Evolutionary conservation across 2,888 invertebrate species (phyloP).

Genomic region (Camptogramma bilineatum): DNA sequence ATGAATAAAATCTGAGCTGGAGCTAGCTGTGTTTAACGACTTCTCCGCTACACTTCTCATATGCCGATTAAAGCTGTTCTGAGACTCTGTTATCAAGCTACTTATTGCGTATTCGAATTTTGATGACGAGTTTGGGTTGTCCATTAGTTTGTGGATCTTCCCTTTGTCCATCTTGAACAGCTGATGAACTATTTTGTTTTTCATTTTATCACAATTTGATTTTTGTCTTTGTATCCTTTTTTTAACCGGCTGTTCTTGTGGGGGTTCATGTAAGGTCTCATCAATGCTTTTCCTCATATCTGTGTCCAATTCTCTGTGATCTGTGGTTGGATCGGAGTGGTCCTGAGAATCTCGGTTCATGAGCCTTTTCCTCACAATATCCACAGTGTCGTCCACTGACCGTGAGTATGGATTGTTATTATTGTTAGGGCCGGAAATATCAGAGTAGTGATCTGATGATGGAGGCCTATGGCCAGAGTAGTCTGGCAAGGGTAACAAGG

Average conservation of each 20-base stretch:
- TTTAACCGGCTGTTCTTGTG: conserved; percentile 61
- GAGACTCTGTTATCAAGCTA: conserved; percentile 80
- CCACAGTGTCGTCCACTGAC: conserved; percentile 78
- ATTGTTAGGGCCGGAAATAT: conserved; percentile 65
- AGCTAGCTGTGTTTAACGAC: conserved; percentile 61
- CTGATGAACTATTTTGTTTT: conserved; percentile 80
- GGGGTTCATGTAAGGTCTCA: conserved; percentile 42
- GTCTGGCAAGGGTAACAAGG: conserved; percentile 50
- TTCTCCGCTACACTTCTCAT: conserved; percentile 79
- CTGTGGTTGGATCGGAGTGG: conserved; percentile 46
- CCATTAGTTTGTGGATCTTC: conserved; percentile 79
- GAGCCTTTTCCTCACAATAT: conserved; percentile 71
- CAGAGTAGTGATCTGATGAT: conserved; percentile 76
- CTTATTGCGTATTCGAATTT: conserved; percentile 83
- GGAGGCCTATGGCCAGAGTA: conserved; percentile 77
- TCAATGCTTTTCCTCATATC: conserved; percentile 43
- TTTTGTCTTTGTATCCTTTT: conserved; percentile 61
- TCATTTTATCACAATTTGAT: conserved; percentile 75
- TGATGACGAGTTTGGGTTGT: conserved; percentile 79
- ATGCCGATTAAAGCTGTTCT: conserved; percentile 77
- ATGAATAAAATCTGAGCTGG: conserved; percentile 80
- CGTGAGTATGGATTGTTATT: conserved; percentile 71
- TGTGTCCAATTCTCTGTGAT: conserved; percentile 49
- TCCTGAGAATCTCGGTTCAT: conserved; percentile 67
- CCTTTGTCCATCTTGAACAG: conserved; percentile 82